Evolutionary conservation across 2,797 vertebrate species (phyloP).

Genomic region (Pseudochirops cupreus): DNA sequence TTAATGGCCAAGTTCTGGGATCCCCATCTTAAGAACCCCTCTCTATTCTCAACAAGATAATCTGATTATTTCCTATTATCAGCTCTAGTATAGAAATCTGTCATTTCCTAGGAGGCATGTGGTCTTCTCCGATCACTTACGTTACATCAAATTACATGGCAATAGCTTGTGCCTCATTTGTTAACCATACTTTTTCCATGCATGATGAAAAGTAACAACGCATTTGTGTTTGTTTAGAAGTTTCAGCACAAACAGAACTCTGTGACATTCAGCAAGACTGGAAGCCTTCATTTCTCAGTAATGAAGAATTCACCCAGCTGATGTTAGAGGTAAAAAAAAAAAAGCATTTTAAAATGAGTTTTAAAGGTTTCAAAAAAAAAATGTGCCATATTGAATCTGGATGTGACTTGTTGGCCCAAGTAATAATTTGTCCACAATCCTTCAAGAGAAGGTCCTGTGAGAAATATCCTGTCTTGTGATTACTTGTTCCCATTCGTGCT

Average conservation of each 20-base stretch:
- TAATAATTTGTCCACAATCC: conserved; percentile 21
- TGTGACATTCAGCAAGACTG: conserved; percentile 88
- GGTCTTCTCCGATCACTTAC: conserved; percentile 38
- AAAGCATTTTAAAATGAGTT: conserved; percentile 50
- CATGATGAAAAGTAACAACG: conserved; percentile 59
- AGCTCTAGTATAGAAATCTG: conserved; percentile 31
- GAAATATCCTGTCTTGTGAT: not conserved
- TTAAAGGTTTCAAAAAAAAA: conserved; percentile 52
- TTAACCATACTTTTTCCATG: conserved; percentile 41
- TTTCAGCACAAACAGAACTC: conserved; percentile 86
- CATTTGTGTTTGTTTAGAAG: conserved; percentile 83
- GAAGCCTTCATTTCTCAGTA: conserved; percentile 91
- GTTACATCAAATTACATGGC: conserved; percentile 36
- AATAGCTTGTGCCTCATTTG: not conserved
- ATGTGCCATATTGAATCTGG: not conserved
- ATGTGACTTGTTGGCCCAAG: not conserved
- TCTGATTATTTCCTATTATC: not conserved
- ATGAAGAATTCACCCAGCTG: conserved; percentile 90
- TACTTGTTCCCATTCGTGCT: not conserved
- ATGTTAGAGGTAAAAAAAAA: conserved; percentile 90
- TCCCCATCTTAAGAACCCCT: conserved; percentile 16
- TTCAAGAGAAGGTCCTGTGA: conserved; percentile 35
- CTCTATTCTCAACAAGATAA: not conserved
- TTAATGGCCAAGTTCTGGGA: not conserved
- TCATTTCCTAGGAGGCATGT: conserved; percentile 35